These are phyloP conservation scores for Cabera pusaria DNA, from an alignment of 2,888 invertebrate species.

Conservation along the genomic window DNA sequence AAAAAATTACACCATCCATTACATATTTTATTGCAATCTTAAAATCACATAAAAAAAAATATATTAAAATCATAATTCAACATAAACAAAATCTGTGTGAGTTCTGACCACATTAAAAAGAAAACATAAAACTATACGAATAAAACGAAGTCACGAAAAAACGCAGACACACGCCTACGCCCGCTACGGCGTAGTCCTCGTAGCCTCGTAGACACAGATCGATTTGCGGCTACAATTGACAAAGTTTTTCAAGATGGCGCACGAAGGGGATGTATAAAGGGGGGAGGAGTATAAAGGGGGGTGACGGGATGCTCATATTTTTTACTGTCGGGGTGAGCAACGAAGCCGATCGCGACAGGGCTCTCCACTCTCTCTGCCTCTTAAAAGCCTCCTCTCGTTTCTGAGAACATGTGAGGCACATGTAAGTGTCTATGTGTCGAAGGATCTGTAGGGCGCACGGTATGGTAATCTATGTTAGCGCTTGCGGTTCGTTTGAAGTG, in stretches of 20 bases:
- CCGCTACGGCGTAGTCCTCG: slow-evolving; percentile 35
- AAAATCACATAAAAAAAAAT: too few relatives aligned
- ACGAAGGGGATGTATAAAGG: slow-evolving; percentile 43
- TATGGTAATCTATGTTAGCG: slow-evolving; percentile 47
- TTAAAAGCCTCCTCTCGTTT: slow-evolving; percentile 72
- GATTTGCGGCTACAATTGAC: slow-evolving; percentile 79
- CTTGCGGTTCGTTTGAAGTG: slow-evolving; percentile 26
- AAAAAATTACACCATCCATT: too few relatives aligned
- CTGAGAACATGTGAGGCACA: slow-evolving; percentile 53
- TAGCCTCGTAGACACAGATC: slow-evolving; percentile 69
- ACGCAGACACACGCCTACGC: slow-evolving; percentile 30
- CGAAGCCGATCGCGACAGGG: slow-evolving; percentile 79
- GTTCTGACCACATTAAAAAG: neutral
- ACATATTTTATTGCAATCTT: too few relatives aligned
- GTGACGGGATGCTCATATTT: slow-evolving; percentile 73
- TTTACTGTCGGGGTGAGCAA: slow-evolving; percentile 83
- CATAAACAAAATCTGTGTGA: too few relatives aligned
- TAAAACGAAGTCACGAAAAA: slow-evolving; percentile 7
- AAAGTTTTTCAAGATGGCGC: slow-evolving; percentile 82
- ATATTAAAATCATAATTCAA: too few relatives aligned
- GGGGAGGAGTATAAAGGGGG: slow-evolving; percentile 37
- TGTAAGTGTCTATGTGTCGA: slow-evolving; percentile 60
- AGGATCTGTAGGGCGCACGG: slow-evolving; percentile 53
- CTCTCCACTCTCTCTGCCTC: slow-evolving; percentile 79
- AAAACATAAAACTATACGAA: neutral